These are phyloP conservation scores for Ariopsis seemanni DNA, from an alignment of 2,113 vertebrate species.

Conservation along the genomic window DNA sequence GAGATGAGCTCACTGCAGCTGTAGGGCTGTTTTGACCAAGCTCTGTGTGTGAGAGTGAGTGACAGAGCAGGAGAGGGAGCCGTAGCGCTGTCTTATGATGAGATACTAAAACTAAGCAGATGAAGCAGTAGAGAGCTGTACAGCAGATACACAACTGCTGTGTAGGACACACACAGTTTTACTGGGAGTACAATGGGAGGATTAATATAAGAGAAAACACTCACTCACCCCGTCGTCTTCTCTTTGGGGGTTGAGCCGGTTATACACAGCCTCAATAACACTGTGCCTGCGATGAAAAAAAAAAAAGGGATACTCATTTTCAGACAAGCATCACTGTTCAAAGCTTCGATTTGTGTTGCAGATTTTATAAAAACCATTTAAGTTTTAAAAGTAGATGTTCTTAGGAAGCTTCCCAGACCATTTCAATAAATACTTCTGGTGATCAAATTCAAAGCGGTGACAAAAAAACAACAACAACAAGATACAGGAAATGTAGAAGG, in stretches of 20 bases:
- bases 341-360: not conserved
- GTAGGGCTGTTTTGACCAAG: conserved; percentile 28
- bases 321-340: not conserved
- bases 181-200: not conserved
- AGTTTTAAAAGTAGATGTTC: not conserved
- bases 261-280: conserved; percentile 98
- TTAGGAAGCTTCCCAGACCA: not conserved
- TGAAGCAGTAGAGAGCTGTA: not conserved
- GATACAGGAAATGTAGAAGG: not conserved
- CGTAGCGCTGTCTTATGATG: conserved; percentile 22
- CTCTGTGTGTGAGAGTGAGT: not conserved
- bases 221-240: conserved; percentile 95
- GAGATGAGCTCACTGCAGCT: conserved; percentile 49
- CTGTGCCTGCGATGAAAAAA: conserved; percentile 79
- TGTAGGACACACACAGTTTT: not conserved
- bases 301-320: conserved; percentile 6
- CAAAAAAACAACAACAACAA: not conserved
- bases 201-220: not conserved
- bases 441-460: not conserved
- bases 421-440: not conserved
- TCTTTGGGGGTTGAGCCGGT: conserved; percentile 93
- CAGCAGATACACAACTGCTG: not conserved
- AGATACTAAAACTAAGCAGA: conserved; percentile 24
- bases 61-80: not conserved
- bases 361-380: not conserved